Percentiles rank a stretch among this genome's conserved stretches.
Evolutionary conservation across 2,888 invertebrate species (phyloP).

Genomic region (Conops quadrifasciatus): DNA sequence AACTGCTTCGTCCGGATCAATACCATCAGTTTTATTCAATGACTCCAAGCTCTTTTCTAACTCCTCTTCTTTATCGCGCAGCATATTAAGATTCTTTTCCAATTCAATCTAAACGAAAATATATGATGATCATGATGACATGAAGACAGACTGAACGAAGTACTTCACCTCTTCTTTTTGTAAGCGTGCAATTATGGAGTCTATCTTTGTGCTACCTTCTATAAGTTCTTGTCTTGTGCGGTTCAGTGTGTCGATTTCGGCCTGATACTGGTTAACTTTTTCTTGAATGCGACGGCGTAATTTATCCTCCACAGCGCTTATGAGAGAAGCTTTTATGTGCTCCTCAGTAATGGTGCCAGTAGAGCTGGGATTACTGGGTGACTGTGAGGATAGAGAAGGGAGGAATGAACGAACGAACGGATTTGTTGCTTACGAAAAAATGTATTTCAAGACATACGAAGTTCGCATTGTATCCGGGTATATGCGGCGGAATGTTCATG

Average conservation of each 20-base stretch:
- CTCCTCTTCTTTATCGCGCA: conserved; percentile 89
- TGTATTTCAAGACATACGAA: conserved; percentile 52
- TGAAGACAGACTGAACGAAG: neutral
- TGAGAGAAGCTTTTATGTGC: conserved; percentile 90
- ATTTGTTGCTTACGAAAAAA: neutral
- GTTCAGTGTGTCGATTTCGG: conserved; percentile 87
- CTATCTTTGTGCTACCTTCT: conserved; percentile 83
- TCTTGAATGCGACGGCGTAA: conserved; percentile 86
- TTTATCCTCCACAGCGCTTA: conserved; percentile 96
- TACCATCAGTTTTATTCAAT: conserved; percentile 79
- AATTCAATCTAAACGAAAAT: conserved; percentile 72
- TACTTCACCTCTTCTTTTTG: conserved; percentile 73
- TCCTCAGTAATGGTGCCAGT: conserved; percentile 92
- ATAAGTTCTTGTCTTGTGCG: conserved; percentile 87
- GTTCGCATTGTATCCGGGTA: conserved; percentile 54
- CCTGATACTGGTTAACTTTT: conserved; percentile 88
- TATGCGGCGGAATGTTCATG: conserved; percentile 60
- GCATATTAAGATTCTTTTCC: conserved; percentile 81
- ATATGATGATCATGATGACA: conserved; percentile 1
- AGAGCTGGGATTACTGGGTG: conserved; percentile 66
- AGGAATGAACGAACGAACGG: conserved; percentile 10
- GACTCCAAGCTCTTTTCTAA: conserved; percentile 81
- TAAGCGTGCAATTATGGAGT: conserved; percentile 78
- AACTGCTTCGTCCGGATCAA: conserved; percentile 96
- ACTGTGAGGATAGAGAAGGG: conserved; percentile 48